Conservation (phyloP, 2,797 vertebrate species). For the Chelonia mydas region DNA sequence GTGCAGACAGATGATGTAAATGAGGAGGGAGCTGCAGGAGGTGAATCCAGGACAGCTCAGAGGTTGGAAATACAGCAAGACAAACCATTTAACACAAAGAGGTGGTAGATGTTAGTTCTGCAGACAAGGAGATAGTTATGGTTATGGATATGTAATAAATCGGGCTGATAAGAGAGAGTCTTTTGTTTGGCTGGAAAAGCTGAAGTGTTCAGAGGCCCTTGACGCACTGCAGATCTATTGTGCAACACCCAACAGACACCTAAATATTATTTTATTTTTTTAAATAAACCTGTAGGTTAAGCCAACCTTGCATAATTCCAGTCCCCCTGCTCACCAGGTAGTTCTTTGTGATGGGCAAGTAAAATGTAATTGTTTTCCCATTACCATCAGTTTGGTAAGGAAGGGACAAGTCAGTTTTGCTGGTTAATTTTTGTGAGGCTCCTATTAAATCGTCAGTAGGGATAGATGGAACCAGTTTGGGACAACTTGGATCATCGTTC, state of each 20-base stretch:
- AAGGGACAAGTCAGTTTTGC: not conserved
- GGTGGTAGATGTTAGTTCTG: not conserved
- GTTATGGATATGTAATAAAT: not conserved
- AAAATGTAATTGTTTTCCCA: not conserved
- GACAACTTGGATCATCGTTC: not conserved
- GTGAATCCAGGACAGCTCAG: fast-evolving
- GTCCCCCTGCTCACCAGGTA: fast-evolving
- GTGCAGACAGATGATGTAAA: not conserved
- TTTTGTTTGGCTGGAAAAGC: not conserved
- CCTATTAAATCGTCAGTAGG: not conserved
- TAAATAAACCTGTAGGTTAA: conserved; percentile 37
- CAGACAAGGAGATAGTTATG: not conserved
- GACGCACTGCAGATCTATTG: fast-evolving
- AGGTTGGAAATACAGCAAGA: not conserved
- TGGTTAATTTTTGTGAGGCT: not conserved
- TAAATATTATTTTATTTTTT: not conserved
- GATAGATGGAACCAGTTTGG: not conserved
- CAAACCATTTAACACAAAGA: not conserved
- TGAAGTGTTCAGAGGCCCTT: not conserved
- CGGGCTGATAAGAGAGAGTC: not conserved
- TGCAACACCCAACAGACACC: fast-evolving
- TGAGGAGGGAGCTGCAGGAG: fast-evolving
- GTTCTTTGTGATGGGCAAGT: not conserved
- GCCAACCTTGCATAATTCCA: not conserved
- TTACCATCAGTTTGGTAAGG: fast-evolving